phyloP scores from a whole-genome alignment of 2,113 vertebrate species.

The Elephantulus edwardii region DNA sequence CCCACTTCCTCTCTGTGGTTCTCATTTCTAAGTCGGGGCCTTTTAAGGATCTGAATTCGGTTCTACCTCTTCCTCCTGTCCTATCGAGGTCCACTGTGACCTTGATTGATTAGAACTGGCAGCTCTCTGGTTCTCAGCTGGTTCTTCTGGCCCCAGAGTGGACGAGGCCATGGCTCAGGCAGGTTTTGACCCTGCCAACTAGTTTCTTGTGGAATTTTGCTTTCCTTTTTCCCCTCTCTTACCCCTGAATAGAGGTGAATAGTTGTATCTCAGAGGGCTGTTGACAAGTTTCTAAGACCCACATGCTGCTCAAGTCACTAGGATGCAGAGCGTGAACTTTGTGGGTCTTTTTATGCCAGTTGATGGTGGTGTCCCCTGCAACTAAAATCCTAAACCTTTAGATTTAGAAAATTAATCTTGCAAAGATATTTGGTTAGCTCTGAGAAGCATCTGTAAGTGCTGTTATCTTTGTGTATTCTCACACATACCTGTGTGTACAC shows the following conservation, averaged over 20 bases:
- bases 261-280: background rate
- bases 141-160: no score
- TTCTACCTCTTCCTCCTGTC: background rate
- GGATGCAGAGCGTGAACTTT: background rate
- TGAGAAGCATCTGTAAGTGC: background rate
- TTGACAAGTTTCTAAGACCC: background rate
- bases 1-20: no score
- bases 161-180: no score
- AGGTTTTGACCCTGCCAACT: no score
- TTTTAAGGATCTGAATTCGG: background rate
- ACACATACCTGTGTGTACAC: background rate
- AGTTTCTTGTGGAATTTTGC: background rate
- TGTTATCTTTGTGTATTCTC: background rate
- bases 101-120: no score
- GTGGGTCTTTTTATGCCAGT: background rate
- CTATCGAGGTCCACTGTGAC: background rate
- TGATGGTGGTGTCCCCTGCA: background rate
- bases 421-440: background rate
- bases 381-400: background rate
- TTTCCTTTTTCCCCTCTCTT: no score
- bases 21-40: no score
- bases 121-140: no score
- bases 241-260: no score
- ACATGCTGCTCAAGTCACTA: background rate
- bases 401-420: background rate